Evolutionary conservation across 2,113 vertebrate genomes (phyloP), one percentile per base, ranked within the genome.

Genomic region (Globicephala melas): DNA sequence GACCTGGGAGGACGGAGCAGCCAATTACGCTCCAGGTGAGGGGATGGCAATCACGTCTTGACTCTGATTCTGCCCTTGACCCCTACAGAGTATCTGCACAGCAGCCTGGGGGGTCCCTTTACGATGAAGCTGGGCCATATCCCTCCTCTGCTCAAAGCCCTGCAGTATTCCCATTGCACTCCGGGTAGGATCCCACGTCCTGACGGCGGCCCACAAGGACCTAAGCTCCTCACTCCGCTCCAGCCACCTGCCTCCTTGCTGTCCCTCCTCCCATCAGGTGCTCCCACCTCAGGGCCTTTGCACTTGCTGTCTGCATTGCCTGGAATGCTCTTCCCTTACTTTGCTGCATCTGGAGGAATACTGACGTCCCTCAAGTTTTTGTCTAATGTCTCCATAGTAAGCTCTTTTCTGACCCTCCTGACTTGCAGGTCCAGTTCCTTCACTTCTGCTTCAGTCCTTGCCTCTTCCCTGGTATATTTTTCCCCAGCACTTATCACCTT

Each of bases 1-100:
- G 74, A 98, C 98, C 98, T 98, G 86, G 55, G 71, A 82, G 20
- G 31, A 58, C 60, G 83, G 70, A 68, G 20, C 0, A n/a, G 41
- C 41, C 73, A 21, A 18, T 88, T 21, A 83, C 5, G 26, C 55
- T 36, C 25, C 41, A 4, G 10, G 12, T 13, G 38, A 74, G 33
- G 38, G 31, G 5, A 10, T 4, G 18, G 33, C 31, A 11, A 23
- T 77, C 68, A 60, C 63, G 20, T 60, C 31, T 79, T 31, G 23
- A 60, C 60, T 38, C 25, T 50, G 33, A n/a, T 36, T 67, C 38
- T 44, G 12, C 63, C 68, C 65, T 60, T 71, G n/a, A 36, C 55
- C 25, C 25, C 47, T n/a, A 14, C n/a, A 31, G 38, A 33, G 41
- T 3, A 5, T 28, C 63, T 26, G 15, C 67, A 14, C 1, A 14